These are phyloP conservation scores for Myotis pilosus DNA, from an alignment of 2,797 vertebrate genomes.

Conservation along the genomic window DNA sequence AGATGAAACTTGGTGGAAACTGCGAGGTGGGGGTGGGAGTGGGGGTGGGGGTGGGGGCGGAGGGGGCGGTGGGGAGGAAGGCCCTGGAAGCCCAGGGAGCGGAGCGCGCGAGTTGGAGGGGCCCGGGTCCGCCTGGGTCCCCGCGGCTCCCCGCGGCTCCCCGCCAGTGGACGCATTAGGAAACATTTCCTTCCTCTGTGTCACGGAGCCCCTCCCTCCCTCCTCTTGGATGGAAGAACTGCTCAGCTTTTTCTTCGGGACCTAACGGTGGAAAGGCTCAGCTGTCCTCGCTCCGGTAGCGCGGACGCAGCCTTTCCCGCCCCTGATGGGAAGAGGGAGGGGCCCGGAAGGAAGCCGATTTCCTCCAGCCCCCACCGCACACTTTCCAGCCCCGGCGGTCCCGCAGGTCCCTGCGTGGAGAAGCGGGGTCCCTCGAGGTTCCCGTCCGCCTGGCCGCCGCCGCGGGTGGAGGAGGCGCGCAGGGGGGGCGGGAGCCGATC, in stretches of 20 bases:
- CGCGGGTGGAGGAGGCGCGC: background rate
- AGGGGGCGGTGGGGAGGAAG: background rate
- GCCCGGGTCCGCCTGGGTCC: background rate
- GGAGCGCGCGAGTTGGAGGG: background rate
- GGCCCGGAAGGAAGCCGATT: background rate
- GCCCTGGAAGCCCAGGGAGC: background rate
- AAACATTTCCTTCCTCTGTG: conserved; percentile 69
- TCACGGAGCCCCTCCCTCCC: conserved; percentile 60
- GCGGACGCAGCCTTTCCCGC: background rate
- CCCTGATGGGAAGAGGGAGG: conserved; percentile 40
- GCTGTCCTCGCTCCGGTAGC: background rate
- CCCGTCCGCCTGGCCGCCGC: background rate
- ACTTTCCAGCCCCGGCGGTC: background rate
- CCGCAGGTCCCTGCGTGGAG: background rate
- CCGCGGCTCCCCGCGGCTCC: conserved; percentile 32
- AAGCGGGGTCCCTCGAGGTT: background rate
- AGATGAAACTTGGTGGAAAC: background rate
- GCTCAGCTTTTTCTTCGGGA: background rate
- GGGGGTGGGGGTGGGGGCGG: no score
- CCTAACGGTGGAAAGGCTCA: background rate
- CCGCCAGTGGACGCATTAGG: conserved; percentile 50
- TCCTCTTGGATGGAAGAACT: background rate
- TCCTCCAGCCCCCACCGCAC: background rate
- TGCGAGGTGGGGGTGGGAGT: background rate
- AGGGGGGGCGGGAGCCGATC: background rate